Percentiles rank a stretch among this genome's conserved stretches.
Evolutionary conservation across 2,797 vertebrate genomes (phyloP).

Genomic region (Pempheris klunzingeri): DNA sequence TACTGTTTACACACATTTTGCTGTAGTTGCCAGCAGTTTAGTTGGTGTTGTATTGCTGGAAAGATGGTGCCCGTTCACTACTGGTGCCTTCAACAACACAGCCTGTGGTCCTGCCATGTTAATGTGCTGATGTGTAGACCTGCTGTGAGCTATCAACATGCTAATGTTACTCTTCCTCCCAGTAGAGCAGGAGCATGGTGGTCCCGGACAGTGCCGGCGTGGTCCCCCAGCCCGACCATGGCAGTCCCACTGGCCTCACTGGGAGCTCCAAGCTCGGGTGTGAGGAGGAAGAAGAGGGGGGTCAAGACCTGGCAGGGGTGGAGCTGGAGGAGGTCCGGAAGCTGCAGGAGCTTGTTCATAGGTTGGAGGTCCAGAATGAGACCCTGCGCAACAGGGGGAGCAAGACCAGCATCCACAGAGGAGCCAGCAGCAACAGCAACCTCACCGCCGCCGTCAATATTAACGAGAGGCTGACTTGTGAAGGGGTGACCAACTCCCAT

Average conservation of each 20-base stretch:
- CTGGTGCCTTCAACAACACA: neutral
- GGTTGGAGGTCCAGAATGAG: constrained; percentile 93
- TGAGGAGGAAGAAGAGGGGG: constrained; percentile 56
- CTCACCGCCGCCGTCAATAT: constrained; percentile 62
- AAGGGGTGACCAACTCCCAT: constrained; percentile 51
- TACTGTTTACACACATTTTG: neutral
- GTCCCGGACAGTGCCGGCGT: constrained; percentile 87
- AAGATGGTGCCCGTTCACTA: neutral
- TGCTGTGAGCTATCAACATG: neutral
- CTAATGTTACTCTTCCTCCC: neutral
- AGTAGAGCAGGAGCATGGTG: constrained; percentile 88
- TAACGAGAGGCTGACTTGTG: constrained; percentile 72
- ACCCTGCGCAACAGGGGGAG: constrained; percentile 84
- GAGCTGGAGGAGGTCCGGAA: constrained; percentile 93
- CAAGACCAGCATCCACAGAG: constrained; percentile 76
- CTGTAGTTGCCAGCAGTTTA: neutral
- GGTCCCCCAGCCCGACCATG: constrained; percentile 81
- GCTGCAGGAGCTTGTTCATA: constrained; percentile 91
- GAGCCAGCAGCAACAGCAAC: constrained; percentile 67
- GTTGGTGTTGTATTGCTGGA: neutral
- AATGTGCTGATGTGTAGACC: neutral
- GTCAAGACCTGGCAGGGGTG: constrained; percentile 75
- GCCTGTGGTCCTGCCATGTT: neutral
- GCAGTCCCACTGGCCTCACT: constrained; percentile 76
- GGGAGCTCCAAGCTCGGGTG: constrained; percentile 78